Evolutionary conservation across 2,113 vertebrate genomes (phyloP).

Genomic region (Notechis scutatus): DNA sequence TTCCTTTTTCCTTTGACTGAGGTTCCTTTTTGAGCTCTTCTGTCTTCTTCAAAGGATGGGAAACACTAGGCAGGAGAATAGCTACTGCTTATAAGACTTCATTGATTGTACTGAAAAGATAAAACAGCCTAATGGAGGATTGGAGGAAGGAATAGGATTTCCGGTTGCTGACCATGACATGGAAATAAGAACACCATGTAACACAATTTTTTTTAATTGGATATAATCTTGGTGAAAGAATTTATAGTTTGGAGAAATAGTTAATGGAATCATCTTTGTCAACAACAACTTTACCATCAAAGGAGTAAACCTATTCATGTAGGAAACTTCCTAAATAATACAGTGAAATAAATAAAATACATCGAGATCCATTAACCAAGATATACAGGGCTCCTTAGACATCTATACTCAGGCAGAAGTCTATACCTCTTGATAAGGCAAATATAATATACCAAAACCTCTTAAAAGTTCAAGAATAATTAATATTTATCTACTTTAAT

Average conservation of each 20-base stretch:
- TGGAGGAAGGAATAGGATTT: neutral
- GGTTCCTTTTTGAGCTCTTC: neutral
- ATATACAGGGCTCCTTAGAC: neutral
- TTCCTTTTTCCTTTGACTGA: neutral
- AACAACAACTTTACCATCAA: neutral
- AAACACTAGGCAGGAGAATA: neutral
- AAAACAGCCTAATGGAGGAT: slow-evolving; percentile 8
- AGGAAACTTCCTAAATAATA: neutral
- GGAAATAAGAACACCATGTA: neutral
- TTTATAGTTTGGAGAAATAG: neutral
- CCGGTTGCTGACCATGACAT: neutral
- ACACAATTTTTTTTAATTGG: neutral
- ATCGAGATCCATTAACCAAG: neutral
- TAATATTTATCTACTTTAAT: neutral
- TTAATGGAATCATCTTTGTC: neutral
- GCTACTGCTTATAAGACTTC: neutral
- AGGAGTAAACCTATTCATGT: neutral
- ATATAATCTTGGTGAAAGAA: neutral
- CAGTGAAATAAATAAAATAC: neutral
- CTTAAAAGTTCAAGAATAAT: neutral
- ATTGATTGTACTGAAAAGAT: slow-evolving; percentile 3
- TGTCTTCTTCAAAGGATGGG: neutral
- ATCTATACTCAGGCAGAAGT: neutral
- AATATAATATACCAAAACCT: neutral
- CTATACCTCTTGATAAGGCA: neutral